Percentiles rank a stretch among this genome's conserved stretches.
These are phyloP conservation scores for Cyphomyrus plagiostoma DNA, from an alignment of 2,113 vertebrate species.

Conservation along the genomic window DNA sequence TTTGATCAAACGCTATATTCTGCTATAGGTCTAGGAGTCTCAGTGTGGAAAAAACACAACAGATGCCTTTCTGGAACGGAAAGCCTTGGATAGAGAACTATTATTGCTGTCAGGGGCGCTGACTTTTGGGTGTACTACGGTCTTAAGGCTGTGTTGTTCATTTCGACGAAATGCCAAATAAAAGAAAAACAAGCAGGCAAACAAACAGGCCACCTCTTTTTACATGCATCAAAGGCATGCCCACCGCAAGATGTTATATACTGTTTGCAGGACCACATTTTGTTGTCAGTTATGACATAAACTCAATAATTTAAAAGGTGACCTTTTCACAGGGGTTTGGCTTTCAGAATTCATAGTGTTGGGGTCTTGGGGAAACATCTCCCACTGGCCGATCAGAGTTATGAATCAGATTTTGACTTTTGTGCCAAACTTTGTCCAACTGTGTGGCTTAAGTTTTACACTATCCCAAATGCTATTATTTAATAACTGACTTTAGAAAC, in stretches of 20 bases:
- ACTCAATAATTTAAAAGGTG: slow-evolving; percentile 1
- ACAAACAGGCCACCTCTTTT: not conserved
- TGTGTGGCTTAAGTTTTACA: not conserved
- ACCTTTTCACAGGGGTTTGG: slow-evolving; percentile 10
- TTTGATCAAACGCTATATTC: not conserved
- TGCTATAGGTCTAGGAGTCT: not conserved
- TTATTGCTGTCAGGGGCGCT: not conserved
- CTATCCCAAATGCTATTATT: not conserved
- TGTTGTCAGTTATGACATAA: not conserved
- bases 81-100: not conserved
- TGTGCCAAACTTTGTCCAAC: not conserved
- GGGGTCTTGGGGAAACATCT: not conserved
- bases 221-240: slow-evolving; percentile 3
- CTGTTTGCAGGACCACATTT: not conserved
- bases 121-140: not conserved
- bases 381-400: not conserved
- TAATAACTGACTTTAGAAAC: not conserved
- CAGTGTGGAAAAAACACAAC: not conserved
- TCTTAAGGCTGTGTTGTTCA: not conserved
- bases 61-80: not conserved
- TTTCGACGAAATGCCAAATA: not conserved
- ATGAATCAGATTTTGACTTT: slow-evolving; percentile 4
- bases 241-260: not conserved
- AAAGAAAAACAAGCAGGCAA: not conserved
- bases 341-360: not conserved